A percentile compares a stretch with the other conserved stretches of the same genome.
These are phyloP conservation scores for Pheosia tremula DNA, from an alignment of 2,888 invertebrate genomes.

Conservation along the genomic window DNA sequence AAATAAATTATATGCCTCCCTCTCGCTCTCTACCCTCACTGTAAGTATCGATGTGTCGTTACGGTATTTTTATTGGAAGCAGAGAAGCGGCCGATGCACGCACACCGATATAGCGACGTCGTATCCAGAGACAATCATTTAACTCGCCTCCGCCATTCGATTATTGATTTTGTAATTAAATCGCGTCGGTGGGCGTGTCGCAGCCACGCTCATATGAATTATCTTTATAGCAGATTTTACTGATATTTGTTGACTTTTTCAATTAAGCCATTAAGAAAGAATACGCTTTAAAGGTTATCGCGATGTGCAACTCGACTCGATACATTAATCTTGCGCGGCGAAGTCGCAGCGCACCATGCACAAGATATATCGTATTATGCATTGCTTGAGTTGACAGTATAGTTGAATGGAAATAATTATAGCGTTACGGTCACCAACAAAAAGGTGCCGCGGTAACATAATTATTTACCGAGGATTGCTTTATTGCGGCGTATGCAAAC, in stretches of 20 bases:
- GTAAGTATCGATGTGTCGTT: conserved; percentile 25
- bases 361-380: conserved; percentile 52
- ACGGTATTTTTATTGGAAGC: conserved; percentile 31
- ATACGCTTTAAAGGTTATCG: conserved; percentile 35
- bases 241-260: conserved; percentile 60
- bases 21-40: conserved; percentile 18
- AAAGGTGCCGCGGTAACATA: conserved; percentile 64
- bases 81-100: conserved; percentile 57
- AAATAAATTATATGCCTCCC: conserved; percentile 28
- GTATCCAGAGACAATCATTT: conserved; percentile 74
- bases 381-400: conserved; percentile 44
- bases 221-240: conserved; percentile 53
- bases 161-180: conserved; percentile 83
- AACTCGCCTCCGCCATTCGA: conserved; percentile 70
- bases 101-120: conserved; percentile 61
- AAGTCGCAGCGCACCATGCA: conserved; percentile 28
- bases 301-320: conserved; percentile 24
- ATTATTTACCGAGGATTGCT: conserved; percentile 75
- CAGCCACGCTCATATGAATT: conserved; percentile 48
- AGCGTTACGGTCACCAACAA: conserved; percentile 58
- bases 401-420: conserved; percentile 63
- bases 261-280: conserved; percentile 58
- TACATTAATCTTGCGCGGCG: conserved; percentile 37
- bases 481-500: conserved; percentile 72
- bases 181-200: conserved; percentile 68